A percentile compares a stretch with the other conserved stretches of the same genome.
phyloP scores from a whole-genome alignment of 2,888 invertebrate genomes.

The Thysanoteuthis rhombus region DNA sequence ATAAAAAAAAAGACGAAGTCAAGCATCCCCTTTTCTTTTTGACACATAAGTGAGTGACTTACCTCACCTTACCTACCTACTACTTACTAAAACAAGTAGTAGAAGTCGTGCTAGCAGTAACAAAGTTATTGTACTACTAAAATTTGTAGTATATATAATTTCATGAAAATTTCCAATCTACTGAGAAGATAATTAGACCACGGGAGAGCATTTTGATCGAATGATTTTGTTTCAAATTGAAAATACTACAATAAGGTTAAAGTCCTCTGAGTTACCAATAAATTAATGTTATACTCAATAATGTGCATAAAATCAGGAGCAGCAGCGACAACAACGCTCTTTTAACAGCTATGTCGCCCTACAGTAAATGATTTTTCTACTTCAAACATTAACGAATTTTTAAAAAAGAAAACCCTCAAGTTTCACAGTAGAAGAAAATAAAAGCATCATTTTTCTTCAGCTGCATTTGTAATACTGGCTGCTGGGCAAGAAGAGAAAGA shows the following conservation, averaged over 20 bases:
- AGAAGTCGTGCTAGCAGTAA: not conserved
- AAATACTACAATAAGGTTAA: not conserved
- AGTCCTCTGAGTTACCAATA: not conserved
- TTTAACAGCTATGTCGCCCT: not conserved
- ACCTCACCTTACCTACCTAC: too few species aligned
- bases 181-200: too few species aligned
- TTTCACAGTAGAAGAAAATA: too few species aligned
- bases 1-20: too few species aligned
- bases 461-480: not conserved
- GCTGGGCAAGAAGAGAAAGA: not conserved
- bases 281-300: not conserved
- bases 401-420: too few species aligned
- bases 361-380: not conserved
- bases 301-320: not conserved
- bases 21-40: too few species aligned
- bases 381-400: not conserved
- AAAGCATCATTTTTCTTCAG: not conserved
- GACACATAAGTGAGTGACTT: too few species aligned
- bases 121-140: not conserved
- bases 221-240: not conserved
- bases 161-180: too few species aligned
- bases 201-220: too few species aligned
- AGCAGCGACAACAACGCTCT: not conserved
- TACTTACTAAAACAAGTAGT: too few species aligned
- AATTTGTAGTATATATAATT: not conserved